These are phyloP conservation scores for Nebria ingens DNA, from an alignment of 1,140 invertebrate genomes.

Conservation along the genomic window DNA sequence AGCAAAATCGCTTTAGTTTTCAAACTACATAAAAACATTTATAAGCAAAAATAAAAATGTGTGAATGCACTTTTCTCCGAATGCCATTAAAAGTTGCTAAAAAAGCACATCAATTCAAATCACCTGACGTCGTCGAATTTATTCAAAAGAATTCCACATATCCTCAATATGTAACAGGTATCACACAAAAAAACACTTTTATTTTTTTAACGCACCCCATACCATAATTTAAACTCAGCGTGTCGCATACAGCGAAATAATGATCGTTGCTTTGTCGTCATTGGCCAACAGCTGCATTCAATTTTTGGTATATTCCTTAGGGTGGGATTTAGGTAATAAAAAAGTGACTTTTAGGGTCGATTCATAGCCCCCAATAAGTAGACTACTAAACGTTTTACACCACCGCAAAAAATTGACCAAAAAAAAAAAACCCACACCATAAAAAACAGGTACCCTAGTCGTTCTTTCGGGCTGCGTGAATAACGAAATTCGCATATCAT, in stretches of 20 bases:
- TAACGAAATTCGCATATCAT: no score
- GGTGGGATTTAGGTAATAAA: neutral
- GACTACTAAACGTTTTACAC: constrained; percentile 11
- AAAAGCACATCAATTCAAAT: constrained; percentile 3
- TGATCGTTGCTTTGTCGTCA: no score
- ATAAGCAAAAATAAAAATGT: no score
- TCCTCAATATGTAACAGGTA: neutral
- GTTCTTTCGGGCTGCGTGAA: no score
- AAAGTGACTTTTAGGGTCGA: constrained; percentile 8
- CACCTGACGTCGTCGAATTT: neutral
- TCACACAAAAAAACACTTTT: constrained; percentile 6
- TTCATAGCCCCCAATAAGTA: constrained; percentile 2
- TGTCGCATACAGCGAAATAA: no score
- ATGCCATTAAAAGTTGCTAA: no score
- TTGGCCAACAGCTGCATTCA: constrained; percentile 1
- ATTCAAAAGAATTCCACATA: neutral
- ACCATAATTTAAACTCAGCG: neutral
- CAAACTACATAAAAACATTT: no score
- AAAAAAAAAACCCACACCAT: neutral
- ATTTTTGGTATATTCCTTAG: neutral
- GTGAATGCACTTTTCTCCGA: no score
- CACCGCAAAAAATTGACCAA: neutral
- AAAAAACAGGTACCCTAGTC: no score
- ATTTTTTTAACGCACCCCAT: neutral
- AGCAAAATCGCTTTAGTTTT: no score